These are phyloP conservation scores for Perca schrenkii DNA, from an alignment of 2,113 vertebrate species.

Conservation along the genomic window DNA sequence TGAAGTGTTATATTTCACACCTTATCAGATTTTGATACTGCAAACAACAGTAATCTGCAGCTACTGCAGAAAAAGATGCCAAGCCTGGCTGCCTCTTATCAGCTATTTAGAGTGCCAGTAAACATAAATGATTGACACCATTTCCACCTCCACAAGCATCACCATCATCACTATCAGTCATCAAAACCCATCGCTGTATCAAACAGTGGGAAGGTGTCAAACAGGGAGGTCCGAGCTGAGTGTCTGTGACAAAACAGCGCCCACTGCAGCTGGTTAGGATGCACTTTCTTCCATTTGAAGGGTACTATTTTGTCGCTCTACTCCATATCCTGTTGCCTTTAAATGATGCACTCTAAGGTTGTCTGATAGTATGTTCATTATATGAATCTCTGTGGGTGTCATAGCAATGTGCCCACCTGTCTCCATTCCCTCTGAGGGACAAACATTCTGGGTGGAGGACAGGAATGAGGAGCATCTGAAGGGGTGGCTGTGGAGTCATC, in stretches of 20 bases:
- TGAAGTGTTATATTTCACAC: conserved; percentile 59
- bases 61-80: conserved; percentile 68
- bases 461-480: conserved; percentile 38
- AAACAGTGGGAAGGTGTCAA: conserved; percentile 27
- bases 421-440: conserved; percentile 24
- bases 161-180: conserved; percentile 17
- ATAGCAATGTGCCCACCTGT: conserved; percentile 29
- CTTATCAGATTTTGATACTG: conserved; percentile 70
- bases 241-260: conserved; percentile 53
- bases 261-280: conserved; percentile 59
- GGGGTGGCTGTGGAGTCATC: conserved; percentile 22
- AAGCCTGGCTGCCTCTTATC: conserved; percentile 65
- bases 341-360: background rate
- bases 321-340: background rate
- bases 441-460: conserved; percentile 44
- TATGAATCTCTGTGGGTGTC: conserved; percentile 18
- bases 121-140: conserved; percentile 43
- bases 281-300: conserved; percentile 17
- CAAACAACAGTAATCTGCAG: conserved; percentile 46
- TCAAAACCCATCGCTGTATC: background rate
- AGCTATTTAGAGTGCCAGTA: conserved; percentile 62
- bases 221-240: background rate
- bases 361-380: background rate
- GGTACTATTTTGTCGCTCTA: background rate
- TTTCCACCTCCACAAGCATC: conserved; percentile 24